Base-by-base conservation (phyloP, 2,797 vertebrate genomes). In the Salarias fasciatus region DNA sequence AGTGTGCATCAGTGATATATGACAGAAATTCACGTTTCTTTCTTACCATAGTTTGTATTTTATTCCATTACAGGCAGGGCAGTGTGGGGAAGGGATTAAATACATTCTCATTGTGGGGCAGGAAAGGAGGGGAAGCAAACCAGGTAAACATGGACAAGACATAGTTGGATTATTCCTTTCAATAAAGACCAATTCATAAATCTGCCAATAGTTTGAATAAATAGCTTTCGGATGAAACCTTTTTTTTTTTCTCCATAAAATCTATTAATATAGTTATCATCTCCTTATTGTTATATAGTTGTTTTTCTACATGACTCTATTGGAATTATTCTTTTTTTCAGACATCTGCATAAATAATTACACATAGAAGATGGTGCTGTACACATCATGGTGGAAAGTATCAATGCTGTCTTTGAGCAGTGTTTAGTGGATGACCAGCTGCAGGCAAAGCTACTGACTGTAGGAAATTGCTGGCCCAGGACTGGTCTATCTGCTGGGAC, bases 41-140 rank as follows among this genome's bases (percentile, higher is more conserved):
- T 58, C 78, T 64, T 84, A 35, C 33, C 67, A 75, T 86, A 88
- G 72, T 88, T 90, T 89, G 79, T 84, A 76, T 71, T 92, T 93
- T 91, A 92, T 93, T 93, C 73, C 68, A 84, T 92, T 90, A 90
- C 91, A 92, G 91, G 89, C 89, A 88, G 88, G 88, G 83, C 72
- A 89, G 79, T 88, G 68, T 64, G 83, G 81, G 75, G 65, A 52
- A 64, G 78, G 86, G 71, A 69, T 82, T 85, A 88, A 89, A 91
- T 93, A 93, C 92, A 93, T 93, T 93, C 91, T 91, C 86, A 88
- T 89, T 88, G 75, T 88, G 81, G 85, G 86, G 72, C 77, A 86
- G 82, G 88, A 85, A 76, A 78, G 78, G 75, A 81, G 61, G 75
- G 86, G 85, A 78, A 88, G 89, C 87, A 91, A 92, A 91, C 83